Percentiles rank a stretch among this genome's conserved stretches.
Evolutionary conservation across 1,140 invertebrate species (phyloP).

Genomic region (Octopus sinensis): DNA sequence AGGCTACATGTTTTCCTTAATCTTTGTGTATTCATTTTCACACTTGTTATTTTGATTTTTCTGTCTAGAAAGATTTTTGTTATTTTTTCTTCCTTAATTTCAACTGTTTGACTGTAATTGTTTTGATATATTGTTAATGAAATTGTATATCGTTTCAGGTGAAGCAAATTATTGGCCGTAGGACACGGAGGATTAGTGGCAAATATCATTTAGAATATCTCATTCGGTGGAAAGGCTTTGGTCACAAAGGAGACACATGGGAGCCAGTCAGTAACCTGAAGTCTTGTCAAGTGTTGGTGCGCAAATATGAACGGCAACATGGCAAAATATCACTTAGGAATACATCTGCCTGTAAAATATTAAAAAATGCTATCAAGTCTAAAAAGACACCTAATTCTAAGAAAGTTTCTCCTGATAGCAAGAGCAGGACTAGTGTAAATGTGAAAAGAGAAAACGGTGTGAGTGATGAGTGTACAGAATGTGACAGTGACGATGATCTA

Average conservation of each 20-base stretch:
- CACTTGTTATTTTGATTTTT: too few relatives aligned
- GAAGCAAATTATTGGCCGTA: conserved; percentile 29
- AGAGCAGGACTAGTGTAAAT: neutral
- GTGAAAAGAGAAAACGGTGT: neutral
- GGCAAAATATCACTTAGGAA: neutral
- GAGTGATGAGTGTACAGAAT: neutral
- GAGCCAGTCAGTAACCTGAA: conserved; percentile 39
- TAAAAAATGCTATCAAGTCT: neutral
- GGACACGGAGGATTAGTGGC: conserved; percentile 19
- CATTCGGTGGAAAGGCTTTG: conserved; percentile 42
- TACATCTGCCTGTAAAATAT: neutral
- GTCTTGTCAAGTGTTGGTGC: conserved; percentile 30
- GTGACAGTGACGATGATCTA: neutral
- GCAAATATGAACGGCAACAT: neutral
- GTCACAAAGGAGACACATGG: conserved; percentile 41
- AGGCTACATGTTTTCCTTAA: too few relatives aligned
- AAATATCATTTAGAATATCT: conserved; percentile 34
- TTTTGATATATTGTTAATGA: too few relatives aligned
- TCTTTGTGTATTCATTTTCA: too few relatives aligned
- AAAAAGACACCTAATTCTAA: neutral
- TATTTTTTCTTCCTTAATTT: too few relatives aligned
- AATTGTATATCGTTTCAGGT: conserved; percentile 30
- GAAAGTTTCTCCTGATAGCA: neutral
- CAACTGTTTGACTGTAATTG: too few relatives aligned
- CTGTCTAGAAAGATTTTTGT: too few relatives aligned